Evolutionary conservation across 2,888 invertebrate species (phyloP).

Genomic region (Xestia ashworthii): DNA sequence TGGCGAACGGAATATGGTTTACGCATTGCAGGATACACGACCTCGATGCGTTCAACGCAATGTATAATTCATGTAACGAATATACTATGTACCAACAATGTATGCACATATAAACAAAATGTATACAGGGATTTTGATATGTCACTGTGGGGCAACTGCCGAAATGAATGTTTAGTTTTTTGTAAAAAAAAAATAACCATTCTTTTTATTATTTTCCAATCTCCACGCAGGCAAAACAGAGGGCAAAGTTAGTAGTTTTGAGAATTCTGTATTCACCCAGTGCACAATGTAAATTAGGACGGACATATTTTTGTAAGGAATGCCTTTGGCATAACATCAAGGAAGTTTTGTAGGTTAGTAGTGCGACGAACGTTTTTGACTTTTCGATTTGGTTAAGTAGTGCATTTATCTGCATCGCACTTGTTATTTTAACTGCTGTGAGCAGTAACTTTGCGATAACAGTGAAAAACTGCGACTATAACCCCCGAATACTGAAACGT

Average conservation of each 20-base stretch:
- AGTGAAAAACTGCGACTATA: not conserved
- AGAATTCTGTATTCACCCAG: not conserved
- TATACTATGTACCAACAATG: not conserved
- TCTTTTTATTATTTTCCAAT: not conserved
- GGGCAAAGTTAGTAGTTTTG: not conserved
- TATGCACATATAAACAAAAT: not conserved
- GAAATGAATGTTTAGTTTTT: not conserved
- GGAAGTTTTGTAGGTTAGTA: slow-evolving; percentile 33
- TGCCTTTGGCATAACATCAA: slow-evolving; percentile 42
- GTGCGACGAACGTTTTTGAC: not conserved
- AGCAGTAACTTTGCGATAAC: not conserved
- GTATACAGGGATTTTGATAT: not conserved
- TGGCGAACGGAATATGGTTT: slow-evolving; percentile 43
- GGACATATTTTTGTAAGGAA: not conserved
- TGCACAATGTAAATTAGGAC: not conserved
- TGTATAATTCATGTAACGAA: slow-evolving; percentile 11
- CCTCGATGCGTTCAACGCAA: slow-evolving; percentile 49
- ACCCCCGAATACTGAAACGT: too few relatives aligned
- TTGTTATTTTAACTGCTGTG: not conserved
- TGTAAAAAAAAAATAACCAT: not conserved
- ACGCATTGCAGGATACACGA: slow-evolving; percentile 65
- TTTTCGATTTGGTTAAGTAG: slow-evolving; percentile 37
- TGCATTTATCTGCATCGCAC: slow-evolving; percentile 28
- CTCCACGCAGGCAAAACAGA: not conserved
- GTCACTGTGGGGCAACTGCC: not conserved